These are phyloP conservation scores for Gobio occitaniae DNA, from an alignment of 2,797 vertebrate genomes.

Conservation along the genomic window DNA sequence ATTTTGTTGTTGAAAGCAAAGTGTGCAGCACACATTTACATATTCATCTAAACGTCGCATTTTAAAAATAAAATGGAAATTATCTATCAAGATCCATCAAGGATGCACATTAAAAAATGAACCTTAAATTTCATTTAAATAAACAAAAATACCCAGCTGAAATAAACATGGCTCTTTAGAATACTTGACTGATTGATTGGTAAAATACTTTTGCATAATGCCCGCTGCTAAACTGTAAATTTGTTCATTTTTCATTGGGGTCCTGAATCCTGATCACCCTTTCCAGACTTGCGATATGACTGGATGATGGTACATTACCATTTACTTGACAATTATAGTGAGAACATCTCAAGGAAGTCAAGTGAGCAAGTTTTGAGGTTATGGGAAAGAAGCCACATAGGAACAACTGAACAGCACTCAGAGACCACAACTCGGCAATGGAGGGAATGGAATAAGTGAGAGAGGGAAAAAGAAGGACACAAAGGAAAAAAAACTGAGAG, in stretches of 20 bases:
- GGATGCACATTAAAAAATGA: neutral
- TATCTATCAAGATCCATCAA: neutral
- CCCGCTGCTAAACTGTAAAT: neutral
- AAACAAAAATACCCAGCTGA: neutral
- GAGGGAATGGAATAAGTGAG: conserved; percentile 31
- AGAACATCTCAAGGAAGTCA: conserved; percentile 18
- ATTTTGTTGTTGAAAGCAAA: neutral
- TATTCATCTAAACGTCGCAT: neutral
- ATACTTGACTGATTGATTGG: neutral
- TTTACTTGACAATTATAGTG: conserved; percentile 17
- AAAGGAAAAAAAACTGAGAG: neutral
- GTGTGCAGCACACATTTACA: neutral
- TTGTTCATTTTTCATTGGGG: neutral
- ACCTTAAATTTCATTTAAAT: neutral
- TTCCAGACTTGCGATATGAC: conserved; percentile 1
- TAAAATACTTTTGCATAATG: neutral
- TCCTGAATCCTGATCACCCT: neutral
- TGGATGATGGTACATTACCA: neutral
- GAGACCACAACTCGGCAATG: conserved; percentile 26
- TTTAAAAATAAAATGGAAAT: neutral
- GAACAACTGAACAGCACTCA: conserved; percentile 22
- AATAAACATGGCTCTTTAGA: neutral
- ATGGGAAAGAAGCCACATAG: conserved; percentile 13
- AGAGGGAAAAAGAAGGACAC: conserved; percentile 45
- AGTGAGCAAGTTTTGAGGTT: conserved; percentile 3